phyloP scores from a whole-genome alignment of 2,888 invertebrate genomes.

The Drosophila colorata region DNA sequence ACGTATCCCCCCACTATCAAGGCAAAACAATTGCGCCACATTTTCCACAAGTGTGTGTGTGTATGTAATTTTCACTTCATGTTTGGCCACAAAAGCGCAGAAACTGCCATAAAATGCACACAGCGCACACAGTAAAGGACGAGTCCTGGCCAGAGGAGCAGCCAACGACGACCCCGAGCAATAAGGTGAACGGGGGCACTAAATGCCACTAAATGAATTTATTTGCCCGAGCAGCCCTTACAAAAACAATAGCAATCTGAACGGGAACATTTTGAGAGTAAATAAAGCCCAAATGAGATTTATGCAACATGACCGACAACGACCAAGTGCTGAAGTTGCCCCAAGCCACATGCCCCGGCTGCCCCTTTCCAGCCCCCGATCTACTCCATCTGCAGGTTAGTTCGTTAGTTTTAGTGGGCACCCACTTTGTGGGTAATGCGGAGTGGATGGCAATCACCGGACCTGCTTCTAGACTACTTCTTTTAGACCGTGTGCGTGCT shows the following conservation, averaged over 20 bases:
- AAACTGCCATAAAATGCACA: conserved; percentile 80
- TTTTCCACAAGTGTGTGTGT: conserved; percentile 53
- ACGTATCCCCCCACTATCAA: conserved; percentile 18
- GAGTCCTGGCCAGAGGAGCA: conserved; percentile 42
- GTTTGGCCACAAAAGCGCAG: conserved; percentile 80
- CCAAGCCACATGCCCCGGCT: conserved; percentile 42
- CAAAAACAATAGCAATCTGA: conserved; percentile 59
- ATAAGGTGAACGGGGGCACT: conserved; percentile 81
- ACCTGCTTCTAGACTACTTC: conserved; percentile 22
- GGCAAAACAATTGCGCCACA: conserved; percentile 76
- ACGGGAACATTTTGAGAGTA: conserved; percentile 78
- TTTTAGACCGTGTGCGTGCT: conserved; percentile 55
- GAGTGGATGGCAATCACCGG: conserved; percentile 53
- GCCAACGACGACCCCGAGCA: conserved; percentile 64
- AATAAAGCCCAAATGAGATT: conserved; percentile 83
- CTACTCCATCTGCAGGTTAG: conserved; percentile 37
- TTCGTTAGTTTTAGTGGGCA: conserved; percentile 79
- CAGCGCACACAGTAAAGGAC: conserved; percentile 41
- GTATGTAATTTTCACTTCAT: conserved; percentile 80
- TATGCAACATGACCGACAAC: conserved; percentile 81
- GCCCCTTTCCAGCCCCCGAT: background rate
- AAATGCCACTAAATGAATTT: conserved; percentile 83
- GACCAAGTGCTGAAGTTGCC: conserved; percentile 79
- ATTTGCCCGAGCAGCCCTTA: conserved; percentile 61
- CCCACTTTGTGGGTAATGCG: conserved; percentile 73